These are phyloP conservation scores for Lophura nycthemera DNA, from an alignment of 2,113 vertebrate species.

Conservation along the genomic window DNA sequence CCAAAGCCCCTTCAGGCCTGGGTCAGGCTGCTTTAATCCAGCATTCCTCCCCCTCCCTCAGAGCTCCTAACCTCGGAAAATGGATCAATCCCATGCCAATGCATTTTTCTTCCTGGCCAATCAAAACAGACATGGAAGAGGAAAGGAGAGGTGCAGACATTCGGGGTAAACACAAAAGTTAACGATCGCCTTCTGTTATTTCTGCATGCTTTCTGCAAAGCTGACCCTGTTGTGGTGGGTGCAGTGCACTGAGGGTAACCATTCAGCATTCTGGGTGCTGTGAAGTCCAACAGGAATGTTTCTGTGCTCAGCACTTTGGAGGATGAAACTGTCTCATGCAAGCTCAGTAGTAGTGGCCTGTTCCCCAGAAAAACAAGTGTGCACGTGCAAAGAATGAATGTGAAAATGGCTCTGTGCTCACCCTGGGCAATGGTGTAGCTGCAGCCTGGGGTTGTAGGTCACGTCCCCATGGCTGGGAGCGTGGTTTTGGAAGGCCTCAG, in stretches of 20 bases:
- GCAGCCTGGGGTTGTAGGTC: neutral
- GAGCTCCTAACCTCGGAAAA: neutral
- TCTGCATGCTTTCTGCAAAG: neutral
- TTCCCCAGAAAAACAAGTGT: fast-evolving
- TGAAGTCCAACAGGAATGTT: fast-evolving
- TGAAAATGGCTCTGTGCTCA: neutral
- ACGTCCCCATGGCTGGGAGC: neutral
- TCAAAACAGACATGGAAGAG: slow-evolving; percentile 45
- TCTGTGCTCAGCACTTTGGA: neutral
- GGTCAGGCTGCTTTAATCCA: neutral
- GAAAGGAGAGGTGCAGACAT: slow-evolving; percentile 4
- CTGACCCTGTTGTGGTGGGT: neutral
- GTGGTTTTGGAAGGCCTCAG: too few relatives aligned
- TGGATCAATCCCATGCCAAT: neutral
- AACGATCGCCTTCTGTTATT: neutral
- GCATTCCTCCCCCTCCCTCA: too few relatives aligned
- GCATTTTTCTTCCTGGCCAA: slow-evolving; percentile 59
- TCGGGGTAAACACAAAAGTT: neutral
- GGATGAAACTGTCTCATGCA: neutral
- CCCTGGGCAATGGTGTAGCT: neutral
- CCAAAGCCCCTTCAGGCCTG: neutral
- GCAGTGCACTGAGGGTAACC: fast-evolving
- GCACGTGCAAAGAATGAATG: neutral
- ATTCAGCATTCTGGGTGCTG: fast-evolving
- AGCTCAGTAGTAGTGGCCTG: fast-evolving